Evolutionary conservation across 2,888 invertebrate species (phyloP).

Genomic region (Alitta virens): DNA sequence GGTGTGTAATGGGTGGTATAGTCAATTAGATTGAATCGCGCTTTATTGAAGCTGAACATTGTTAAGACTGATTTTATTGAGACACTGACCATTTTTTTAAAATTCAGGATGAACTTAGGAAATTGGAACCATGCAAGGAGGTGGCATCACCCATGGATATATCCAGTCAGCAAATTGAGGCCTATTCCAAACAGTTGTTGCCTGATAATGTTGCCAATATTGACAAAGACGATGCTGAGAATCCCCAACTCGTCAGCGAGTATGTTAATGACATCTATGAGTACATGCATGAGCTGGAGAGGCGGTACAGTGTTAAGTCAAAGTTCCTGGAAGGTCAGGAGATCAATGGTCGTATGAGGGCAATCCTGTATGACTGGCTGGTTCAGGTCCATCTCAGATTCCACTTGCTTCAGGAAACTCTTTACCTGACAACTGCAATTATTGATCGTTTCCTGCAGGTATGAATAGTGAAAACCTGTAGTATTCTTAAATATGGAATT

Average conservation of each 20-base stretch:
- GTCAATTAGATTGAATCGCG: too few species aligned
- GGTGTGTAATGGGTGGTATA: too few species aligned
- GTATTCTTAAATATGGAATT: too few species aligned
- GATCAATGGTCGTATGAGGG: slow-evolving; percentile 81
- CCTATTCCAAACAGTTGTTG: slow-evolving; percentile 20
- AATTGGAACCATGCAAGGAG: background rate
- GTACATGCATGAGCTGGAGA: slow-evolving; percentile 75
- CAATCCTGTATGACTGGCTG: slow-evolving; percentile 89
- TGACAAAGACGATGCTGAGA: slow-evolving; percentile 70
- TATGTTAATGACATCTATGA: slow-evolving; percentile 87
- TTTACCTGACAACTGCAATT: slow-evolving; percentile 82
- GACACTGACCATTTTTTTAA: too few species aligned
- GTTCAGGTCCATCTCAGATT: slow-evolving; percentile 88
- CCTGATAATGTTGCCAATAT: slow-evolving; percentile 61
- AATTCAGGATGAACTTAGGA: too few species aligned
- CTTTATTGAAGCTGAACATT: too few species aligned
- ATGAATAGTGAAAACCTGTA: slow-evolving; percentile 7
- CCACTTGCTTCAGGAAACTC: slow-evolving; percentile 80
- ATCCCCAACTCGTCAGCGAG: slow-evolving; percentile 76
- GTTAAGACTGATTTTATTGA: too few species aligned
- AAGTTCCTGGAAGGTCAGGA: slow-evolving; percentile 69
- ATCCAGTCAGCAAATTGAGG: slow-evolving; percentile 1
- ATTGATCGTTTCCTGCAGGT: slow-evolving; percentile 88
- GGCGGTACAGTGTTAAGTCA: slow-evolving; percentile 63
- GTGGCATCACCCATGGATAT: slow-evolving; percentile 8